Percentiles rank a stretch among this genome's conserved stretches.
These are phyloP conservation scores for Anodontia alba DNA, from an alignment of 2,888 invertebrate genomes.

Conservation along the genomic window DNA sequence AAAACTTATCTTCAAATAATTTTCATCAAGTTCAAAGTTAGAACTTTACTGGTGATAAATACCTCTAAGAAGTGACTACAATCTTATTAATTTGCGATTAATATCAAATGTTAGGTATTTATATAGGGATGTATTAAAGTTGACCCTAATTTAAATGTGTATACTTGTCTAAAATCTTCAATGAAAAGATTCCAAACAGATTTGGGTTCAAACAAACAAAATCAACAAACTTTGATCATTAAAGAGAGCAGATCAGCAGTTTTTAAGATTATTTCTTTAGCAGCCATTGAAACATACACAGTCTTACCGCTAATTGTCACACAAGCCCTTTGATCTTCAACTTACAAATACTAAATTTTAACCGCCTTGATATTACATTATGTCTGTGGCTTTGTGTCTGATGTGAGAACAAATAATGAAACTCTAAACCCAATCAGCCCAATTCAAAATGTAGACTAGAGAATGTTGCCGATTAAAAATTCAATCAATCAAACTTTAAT, in stretches of 20 bases:
- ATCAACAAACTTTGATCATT: slow-evolving; percentile 21
- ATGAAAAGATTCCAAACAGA: slow-evolving; percentile 8
- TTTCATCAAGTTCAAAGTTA: slow-evolving; percentile 1
- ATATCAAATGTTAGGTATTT: slow-evolving; percentile 1
- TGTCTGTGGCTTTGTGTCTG: neutral
- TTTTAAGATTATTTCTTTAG: slow-evolving; percentile 15
- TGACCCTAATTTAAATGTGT: slow-evolving; percentile 17
- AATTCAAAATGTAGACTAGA: neutral
- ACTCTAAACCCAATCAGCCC: neutral
- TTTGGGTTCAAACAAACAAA: slow-evolving; percentile 11
- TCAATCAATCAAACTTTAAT: neutral
- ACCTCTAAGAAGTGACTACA: neutral
- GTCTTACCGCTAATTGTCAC: slow-evolving; percentile 6
- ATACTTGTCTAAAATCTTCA: slow-evolving; percentile 5
- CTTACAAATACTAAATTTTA: slow-evolving; percentile 9
- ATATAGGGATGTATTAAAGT: slow-evolving; percentile 13
- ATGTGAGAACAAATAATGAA: slow-evolving; percentile 7
- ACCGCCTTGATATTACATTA: neutral
- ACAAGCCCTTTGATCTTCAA: neutral
- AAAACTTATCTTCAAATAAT: neutral
- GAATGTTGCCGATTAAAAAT: neutral
- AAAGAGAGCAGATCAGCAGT: slow-evolving; percentile 11
- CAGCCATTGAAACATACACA: slow-evolving; percentile 12
- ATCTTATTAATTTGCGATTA: slow-evolving; percentile 3
- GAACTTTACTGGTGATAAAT: slow-evolving; percentile 5